Conservation (phyloP, 2,113 vertebrate genomes). For the Otus sunia region DNA sequence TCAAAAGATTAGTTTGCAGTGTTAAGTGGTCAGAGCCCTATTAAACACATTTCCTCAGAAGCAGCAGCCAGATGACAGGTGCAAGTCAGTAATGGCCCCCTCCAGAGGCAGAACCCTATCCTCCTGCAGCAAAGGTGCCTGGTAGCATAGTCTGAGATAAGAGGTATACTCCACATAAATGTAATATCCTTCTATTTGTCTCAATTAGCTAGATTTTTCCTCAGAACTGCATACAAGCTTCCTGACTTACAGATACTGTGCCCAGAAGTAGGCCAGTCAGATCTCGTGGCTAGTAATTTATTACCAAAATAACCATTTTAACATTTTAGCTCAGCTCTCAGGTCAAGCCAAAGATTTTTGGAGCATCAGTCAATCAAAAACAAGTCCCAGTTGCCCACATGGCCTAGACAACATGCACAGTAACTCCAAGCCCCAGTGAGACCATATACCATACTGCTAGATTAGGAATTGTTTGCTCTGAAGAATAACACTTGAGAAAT, state of each 20-base stretch:
- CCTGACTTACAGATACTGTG: neutral
- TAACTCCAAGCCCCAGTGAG: neutral
- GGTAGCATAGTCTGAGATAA: neutral
- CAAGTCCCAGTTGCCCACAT: neutral
- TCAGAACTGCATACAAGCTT: neutral
- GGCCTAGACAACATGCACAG: neutral
- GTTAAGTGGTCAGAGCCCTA: neutral
- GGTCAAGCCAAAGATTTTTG: neutral
- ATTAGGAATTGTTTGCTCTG: neutral
- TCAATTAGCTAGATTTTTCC: neutral
- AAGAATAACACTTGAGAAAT: neutral
- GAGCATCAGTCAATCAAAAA: neutral
- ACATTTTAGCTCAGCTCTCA: neutral
- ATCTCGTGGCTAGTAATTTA: neutral
- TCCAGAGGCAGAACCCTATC: neutral
- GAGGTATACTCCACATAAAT: neutral
- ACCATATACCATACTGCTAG: neutral
- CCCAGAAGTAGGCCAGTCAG: neutral
- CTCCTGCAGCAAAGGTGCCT: accelerated
- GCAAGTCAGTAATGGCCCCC: neutral
- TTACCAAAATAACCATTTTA: neutral
- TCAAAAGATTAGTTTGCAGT: neutral
- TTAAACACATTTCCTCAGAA: neutral
- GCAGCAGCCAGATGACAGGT: neutral
- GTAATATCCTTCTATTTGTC: neutral